Evolutionary conservation across 2,888 invertebrate genomes (phyloP).

Genomic region (Pollenia angustigena): DNA sequence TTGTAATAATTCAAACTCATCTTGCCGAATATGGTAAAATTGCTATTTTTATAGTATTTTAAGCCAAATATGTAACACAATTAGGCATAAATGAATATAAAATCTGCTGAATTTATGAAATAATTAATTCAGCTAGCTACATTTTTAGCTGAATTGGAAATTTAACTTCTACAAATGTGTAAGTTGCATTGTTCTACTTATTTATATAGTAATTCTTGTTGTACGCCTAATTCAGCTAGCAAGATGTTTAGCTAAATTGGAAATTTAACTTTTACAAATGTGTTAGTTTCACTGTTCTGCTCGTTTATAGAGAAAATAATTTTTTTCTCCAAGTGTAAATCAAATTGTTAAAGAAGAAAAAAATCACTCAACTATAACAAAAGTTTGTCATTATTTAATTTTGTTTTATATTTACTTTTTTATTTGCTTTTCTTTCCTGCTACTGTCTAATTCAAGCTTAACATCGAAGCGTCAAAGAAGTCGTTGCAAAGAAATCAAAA

Average conservation of each 20-base stretch:
- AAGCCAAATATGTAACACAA: no score
- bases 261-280: background rate
- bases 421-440: conserved; percentile 8
- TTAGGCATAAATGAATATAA: no score
- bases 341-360: conserved; percentile 14
- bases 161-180: background rate
- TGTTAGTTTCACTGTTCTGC: background rate
- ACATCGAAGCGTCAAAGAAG: conserved; percentile 69
- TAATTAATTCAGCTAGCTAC: no score
- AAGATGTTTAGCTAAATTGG: background rate
- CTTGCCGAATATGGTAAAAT: no score
- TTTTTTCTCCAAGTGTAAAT: conserved; percentile 46
- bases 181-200: background rate
- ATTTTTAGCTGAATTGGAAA: background rate
- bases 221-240: background rate
- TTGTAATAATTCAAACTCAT: no score
- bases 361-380: conserved; percentile 70
- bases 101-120: no score
- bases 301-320: background rate
- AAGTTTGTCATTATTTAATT: conserved; percentile 70
- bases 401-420: conserved; percentile 40
- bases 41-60: no score
- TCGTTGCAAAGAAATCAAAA: conserved; percentile 42
- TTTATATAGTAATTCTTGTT: background rate
- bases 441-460: conserved; percentile 56